A percentile compares a stretch with the other conserved stretches of the same genome.
phyloP scores from a whole-genome alignment of 2,797 vertebrate species.

The Scarus forsteni region DNA sequence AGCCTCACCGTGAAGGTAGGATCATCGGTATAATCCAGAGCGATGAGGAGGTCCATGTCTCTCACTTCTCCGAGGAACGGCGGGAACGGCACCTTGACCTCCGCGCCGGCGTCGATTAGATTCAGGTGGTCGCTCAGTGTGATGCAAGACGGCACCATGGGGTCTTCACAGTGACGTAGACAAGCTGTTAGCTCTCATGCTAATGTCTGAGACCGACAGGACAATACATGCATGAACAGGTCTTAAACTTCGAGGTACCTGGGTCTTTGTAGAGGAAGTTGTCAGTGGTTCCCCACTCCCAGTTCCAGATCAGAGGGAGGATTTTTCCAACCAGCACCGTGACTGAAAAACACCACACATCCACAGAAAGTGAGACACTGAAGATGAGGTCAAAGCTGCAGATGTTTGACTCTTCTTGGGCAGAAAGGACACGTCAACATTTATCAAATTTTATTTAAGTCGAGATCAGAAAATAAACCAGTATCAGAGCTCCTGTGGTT shows the following conservation, averaged over 20 bases:
- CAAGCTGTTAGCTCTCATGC: not conserved
- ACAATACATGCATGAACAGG: not conserved
- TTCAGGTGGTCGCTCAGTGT: conserved; percentile 3
- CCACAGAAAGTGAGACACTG: not conserved
- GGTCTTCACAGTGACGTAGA: conserved; percentile 13
- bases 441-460: too few relatives aligned
- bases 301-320: conserved; percentile 17
- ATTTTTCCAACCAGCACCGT: conserved; percentile 4
- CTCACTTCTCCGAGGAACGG: conserved; percentile 41
- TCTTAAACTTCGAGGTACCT: conserved; percentile 4
- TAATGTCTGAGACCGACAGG: too few relatives aligned
- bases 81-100: conserved; percentile 25
- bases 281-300: conserved; percentile 44
- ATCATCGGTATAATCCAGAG: conserved; percentile 11
- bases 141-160: conserved; percentile 15
- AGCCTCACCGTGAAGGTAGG: conserved; percentile 17
- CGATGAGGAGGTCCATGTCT: conserved; percentile 33
- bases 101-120: conserved; percentile 24
- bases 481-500: too few relatives aligned
- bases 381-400: too few relatives aligned
- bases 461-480: too few relatives aligned
- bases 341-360: conserved; percentile 21
- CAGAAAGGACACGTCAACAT: too few relatives aligned
- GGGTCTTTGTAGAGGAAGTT: conserved; percentile 35
- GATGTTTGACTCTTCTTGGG: not conserved